Evolutionary conservation across 2,888 invertebrate genomes (phyloP).

Genomic region (Apotomis turbidana): DNA sequence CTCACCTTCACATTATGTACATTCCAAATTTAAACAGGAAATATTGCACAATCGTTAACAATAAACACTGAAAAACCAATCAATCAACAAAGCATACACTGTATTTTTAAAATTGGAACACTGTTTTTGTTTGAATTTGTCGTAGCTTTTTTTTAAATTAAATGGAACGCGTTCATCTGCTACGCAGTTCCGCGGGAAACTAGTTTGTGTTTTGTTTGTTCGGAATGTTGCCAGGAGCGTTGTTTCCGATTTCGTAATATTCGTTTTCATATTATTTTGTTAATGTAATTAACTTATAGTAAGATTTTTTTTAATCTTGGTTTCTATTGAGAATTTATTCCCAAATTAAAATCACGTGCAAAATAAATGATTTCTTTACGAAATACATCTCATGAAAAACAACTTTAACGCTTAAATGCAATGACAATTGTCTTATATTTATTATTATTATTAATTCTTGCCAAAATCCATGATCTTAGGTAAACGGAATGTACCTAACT

Average conservation of each 20-base stretch:
- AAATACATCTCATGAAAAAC: no score
- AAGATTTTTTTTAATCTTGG: no score
- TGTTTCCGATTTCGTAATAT: background rate
- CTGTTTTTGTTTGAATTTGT: conserved; percentile 3
- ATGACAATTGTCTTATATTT: no score
- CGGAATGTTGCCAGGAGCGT: conserved; percentile 15
- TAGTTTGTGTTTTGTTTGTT: conserved; percentile 8
- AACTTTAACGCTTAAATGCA: no score
- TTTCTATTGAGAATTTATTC: no score
- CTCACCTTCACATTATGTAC: conserved; percentile 28
- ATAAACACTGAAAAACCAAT: background rate
- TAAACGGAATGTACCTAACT: no score
- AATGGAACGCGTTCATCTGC: conserved; percentile 6
- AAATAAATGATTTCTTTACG: no score
- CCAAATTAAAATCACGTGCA: no score
- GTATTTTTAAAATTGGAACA: conserved; percentile 9
- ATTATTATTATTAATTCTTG: no score
- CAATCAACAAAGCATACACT: background rate
- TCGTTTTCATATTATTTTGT: background rate
- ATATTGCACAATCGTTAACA: conserved; percentile 6
- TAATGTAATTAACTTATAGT: no score
- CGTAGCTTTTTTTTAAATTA: background rate
- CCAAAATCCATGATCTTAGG: no score
- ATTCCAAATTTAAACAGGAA: conserved; percentile 17
- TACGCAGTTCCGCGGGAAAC: conserved; percentile 24